Percentiles rank a stretch among this genome's conserved stretches.
These are phyloP conservation scores for Muscicapa comitata DNA, from an alignment of 2,797 vertebrate species.

Conservation along the genomic window DNA sequence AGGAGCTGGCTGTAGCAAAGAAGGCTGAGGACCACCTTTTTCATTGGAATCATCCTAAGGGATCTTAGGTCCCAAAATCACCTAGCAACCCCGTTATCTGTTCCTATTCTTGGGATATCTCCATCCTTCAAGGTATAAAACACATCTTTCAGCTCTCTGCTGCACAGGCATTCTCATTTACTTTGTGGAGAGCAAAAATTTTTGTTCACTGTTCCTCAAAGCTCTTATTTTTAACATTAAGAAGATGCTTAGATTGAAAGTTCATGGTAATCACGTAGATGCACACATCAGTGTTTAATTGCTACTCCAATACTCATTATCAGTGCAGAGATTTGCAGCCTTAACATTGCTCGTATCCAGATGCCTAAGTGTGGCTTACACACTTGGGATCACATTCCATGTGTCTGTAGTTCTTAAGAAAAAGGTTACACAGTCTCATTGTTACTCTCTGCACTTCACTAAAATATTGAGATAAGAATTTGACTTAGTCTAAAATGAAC, in stretches of 20 bases:
- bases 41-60: background rate
- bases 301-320: background rate
- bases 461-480: background rate
- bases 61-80: background rate
- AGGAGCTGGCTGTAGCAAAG: background rate
- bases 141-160: background rate
- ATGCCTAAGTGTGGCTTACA: fast-evolving
- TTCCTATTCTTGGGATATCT: background rate
- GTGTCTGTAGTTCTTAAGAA: background rate
- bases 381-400: background rate
- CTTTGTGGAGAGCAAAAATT: background rate
- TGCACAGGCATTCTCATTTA: background rate
- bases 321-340: background rate
- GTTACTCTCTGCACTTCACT: background rate
- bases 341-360: background rate
- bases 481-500: background rate
- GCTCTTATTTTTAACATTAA: background rate
- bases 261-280: background rate
- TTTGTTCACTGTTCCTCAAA: background rate
- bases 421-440: background rate
- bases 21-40: background rate
- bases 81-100: background rate
- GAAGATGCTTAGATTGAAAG: background rate
- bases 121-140: background rate
- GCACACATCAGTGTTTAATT: background rate